Percentiles rank a stretch among this genome's conserved stretches.
phyloP scores from a whole-genome alignment of 2,113 vertebrate species.

The Tachysurus vachellii region DNA sequence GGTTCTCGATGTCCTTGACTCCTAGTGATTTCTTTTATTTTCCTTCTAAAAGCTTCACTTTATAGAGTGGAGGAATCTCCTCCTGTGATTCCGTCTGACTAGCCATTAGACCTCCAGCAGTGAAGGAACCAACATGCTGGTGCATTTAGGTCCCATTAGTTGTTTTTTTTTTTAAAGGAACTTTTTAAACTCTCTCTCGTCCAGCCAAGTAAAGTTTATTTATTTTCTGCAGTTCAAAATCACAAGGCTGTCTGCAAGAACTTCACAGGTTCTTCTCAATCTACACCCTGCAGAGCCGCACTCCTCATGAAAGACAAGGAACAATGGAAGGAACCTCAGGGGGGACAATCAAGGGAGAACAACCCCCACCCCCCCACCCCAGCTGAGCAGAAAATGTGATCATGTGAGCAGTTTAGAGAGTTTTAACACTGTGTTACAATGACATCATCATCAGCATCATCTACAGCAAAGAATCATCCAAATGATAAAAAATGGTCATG shows the following conservation, averaged over 20 bases:
- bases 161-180: not conserved
- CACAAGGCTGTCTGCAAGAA: not conserved
- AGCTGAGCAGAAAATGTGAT: not conserved
- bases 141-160: not conserved
- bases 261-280: slow-evolving; percentile 3
- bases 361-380: not conserved
- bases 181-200: not conserved
- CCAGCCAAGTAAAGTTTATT: not conserved
- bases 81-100: slow-evolving; percentile 12
- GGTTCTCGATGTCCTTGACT: not conserved
- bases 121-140: not conserved
- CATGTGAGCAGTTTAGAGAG: not conserved
- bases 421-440: not conserved
- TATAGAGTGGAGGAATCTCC: not conserved
- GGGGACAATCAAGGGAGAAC: not conserved
- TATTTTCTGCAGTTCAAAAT: not conserved
- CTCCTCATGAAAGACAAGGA: not conserved
- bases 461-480: not conserved
- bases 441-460: not conserved
- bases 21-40: not conserved
- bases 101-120: slow-evolving; percentile 5
- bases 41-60: not conserved
- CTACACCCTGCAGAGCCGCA: not conserved
- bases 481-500: not conserved
- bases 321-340: not conserved